Base-by-base conservation (phyloP, 1,140 invertebrate species). In the Acromyrmex echinatior region DNA sequence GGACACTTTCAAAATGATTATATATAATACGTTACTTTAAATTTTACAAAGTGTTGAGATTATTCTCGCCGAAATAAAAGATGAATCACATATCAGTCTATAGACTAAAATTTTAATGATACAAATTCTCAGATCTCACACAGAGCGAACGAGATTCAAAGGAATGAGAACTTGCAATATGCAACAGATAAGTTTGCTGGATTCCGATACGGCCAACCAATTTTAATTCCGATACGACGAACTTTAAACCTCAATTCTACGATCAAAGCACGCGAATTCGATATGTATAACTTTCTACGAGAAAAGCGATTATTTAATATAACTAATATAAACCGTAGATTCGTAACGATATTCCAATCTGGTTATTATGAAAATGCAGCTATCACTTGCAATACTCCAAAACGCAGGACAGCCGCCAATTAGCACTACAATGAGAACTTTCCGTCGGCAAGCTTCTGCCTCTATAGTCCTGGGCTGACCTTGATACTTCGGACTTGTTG, bases 401-500 rank as follows among this genome's bases (percentile, higher is more conserved):
- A 60, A 66, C 58, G 71, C 21, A 68, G 56, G 78, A 84, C 10
- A 21, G 21, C 56, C 45, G 58, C 58, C 87, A 68, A 88, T 88
- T 86, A 88, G 56, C 77, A 45, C 16, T 63, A 58, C 62, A 58
- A 86, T 49, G 45, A 81, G 31, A 89, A 90, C 65, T 87, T 77
- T 73, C 76, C 58, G 73, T 53, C 63, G 73, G 51, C 66, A 25
- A 39, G 73, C 18, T 65, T 60, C 70, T 60, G 45, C 31, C 58
- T 21, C 35, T 80, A 39, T 49, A 60, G 53, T 35, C 6, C 56
- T 84, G n/a, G 51, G 56, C 71, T 60, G 87, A 91, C 74, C 89
- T 91, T 91, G 87, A 60, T 70, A 90, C 76, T 86, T 85, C 73
- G 51, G 81, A 91, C 90, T 91, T 91, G 90, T 91, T 91, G 90